Conservation (phyloP, 2,888 invertebrate species). For the Lysandra coridon region DNA sequence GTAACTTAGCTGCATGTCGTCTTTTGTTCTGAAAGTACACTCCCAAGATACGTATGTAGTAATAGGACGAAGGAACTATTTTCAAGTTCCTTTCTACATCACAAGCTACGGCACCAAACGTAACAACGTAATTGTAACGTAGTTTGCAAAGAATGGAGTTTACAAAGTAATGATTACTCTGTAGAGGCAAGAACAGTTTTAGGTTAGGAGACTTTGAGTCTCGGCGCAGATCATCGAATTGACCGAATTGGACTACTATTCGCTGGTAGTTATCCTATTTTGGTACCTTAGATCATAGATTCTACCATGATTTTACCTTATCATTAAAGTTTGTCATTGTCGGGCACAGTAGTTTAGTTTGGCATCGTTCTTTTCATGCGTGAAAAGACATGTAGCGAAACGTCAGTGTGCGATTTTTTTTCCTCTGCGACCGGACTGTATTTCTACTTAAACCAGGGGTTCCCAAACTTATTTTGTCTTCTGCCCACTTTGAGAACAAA, state of each 20-base stretch:
- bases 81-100: constrained; percentile 38
- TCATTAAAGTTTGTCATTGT: too few relatives aligned
- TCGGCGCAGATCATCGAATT: background rate
- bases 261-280: too few relatives aligned
- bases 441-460: background rate
- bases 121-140: constrained; percentile 27
- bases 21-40: constrained; percentile 63
- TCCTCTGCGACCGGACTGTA: background rate
- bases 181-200: background rate
- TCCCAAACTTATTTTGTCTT: too few relatives aligned
- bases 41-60: constrained; percentile 46
- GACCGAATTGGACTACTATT: too few relatives aligned
- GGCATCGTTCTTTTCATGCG: too few relatives aligned
- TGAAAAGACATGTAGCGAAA: too few relatives aligned
- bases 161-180: background rate
- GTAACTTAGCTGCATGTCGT: constrained; percentile 50
- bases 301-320: too few relatives aligned
- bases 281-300: too few relatives aligned
- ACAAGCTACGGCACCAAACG: constrained; percentile 36
- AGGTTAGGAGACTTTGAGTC: background rate
- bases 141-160: background rate
- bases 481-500: too few relatives aligned
- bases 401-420: too few relatives aligned
- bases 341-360: too few relatives aligned
- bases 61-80: constrained; percentile 47